These are phyloP conservation scores for Asteroscopus sphinx DNA, from an alignment of 2,888 invertebrate genomes.

Conservation along the genomic window DNA sequence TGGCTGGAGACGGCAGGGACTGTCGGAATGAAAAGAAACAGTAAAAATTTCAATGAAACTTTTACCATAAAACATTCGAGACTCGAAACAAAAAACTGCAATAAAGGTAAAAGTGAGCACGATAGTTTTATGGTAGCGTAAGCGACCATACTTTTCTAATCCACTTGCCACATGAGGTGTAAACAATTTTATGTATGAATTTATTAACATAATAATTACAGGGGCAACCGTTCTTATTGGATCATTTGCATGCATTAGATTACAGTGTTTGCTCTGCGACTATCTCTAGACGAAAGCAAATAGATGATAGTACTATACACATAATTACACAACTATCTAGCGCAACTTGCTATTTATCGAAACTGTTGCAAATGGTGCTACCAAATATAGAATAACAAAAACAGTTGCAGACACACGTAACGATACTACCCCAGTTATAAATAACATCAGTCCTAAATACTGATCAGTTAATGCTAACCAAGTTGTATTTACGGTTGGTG, in stretches of 20 bases:
- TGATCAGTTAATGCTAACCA: conserved; percentile 17
- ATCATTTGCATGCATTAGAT: conserved; percentile 41
- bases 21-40: conserved; percentile 5
- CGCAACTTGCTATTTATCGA: conserved; percentile 11
- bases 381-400: conserved; percentile 19
- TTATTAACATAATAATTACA: conserved; percentile 40
- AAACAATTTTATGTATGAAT: conserved; percentile 32
- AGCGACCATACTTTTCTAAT: conserved; percentile 38
- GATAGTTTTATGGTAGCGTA: conserved; percentile 14
- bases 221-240: conserved; percentile 23
- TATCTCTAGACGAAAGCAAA: conserved; percentile 31
- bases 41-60: conserved; percentile 25
- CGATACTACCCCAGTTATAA: conserved; percentile 18
- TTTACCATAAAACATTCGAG: conserved; percentile 38
- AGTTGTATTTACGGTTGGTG: conserved; percentile 14
- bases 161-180: conserved; percentile 51
- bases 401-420: conserved; percentile 5
- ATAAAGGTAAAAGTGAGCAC: conserved; percentile 34
- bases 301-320: conserved; percentile 35
- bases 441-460: conserved; percentile 22
- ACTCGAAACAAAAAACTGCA: conserved; percentile 23
- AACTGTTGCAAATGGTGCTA: conserved; percentile 21
- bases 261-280: conserved; percentile 20
- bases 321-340: conserved; percentile 32
- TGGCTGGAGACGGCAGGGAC: background rate